Conservation (phyloP, 2,888 invertebrate genomes). For the Eupithecia exiguata region DNA sequence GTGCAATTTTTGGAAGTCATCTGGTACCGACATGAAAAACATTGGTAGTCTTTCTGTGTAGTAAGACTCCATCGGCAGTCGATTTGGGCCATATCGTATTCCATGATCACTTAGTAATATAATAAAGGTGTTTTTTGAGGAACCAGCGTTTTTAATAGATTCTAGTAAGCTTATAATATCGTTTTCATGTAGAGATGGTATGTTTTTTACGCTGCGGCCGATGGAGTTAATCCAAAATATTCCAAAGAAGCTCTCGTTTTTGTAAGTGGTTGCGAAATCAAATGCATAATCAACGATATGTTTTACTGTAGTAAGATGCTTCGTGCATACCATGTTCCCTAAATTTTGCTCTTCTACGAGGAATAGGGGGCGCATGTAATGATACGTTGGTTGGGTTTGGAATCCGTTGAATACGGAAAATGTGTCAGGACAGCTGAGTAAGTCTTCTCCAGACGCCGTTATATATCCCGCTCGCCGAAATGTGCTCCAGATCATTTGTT, state of each 20-base stretch:
- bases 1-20: constrained; percentile 80
- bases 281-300: constrained; percentile 86
- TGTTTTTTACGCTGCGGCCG: constrained; percentile 87
- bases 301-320: constrained; percentile 84
- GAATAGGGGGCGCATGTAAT: constrained; percentile 90
- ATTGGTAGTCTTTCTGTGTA: constrained; percentile 90
- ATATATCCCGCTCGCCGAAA: constrained; percentile 87
- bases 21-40: constrained; percentile 87
- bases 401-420: constrained; percentile 86
- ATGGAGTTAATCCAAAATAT: constrained; percentile 90
- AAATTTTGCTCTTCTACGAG: constrained; percentile 84
- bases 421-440: constrained; percentile 85
- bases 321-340: constrained; percentile 65
- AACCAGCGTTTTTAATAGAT: constrained; percentile 77
- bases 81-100: constrained; percentile 87
- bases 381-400: constrained; percentile 88
- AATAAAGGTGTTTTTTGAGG: constrained; percentile 86
- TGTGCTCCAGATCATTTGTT: constrained; percentile 90
- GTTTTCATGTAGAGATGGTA: constrained; percentile 86
- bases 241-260: constrained; percentile 86
- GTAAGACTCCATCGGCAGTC: constrained; percentile 88
- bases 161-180: constrained; percentile 82
- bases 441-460: constrained; percentile 91
- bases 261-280: constrained; percentile 85
- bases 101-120: constrained; percentile 91